These are phyloP conservation scores for Isoperla grammatica DNA, from an alignment of 2,888 invertebrate genomes.

Conservation along the genomic window DNA sequence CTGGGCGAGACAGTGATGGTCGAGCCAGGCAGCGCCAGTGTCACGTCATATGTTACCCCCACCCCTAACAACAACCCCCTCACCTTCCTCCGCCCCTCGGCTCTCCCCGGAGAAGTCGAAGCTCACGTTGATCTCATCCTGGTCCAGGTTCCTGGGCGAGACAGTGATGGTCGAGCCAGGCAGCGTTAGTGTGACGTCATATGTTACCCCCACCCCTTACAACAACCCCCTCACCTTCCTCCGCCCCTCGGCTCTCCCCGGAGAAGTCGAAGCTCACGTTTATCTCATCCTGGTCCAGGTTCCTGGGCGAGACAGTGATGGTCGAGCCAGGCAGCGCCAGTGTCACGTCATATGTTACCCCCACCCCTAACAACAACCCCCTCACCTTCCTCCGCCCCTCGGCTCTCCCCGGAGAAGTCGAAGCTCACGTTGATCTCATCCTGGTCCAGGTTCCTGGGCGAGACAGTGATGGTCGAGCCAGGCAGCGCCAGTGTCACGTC, in stretches of 20 bases:
- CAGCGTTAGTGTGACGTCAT: slow-evolving; percentile 72
- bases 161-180: slow-evolving; percentile 66
- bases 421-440: slow-evolving; percentile 70
- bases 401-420: slow-evolving; percentile 19
- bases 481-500: slow-evolving; percentile 75
- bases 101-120: slow-evolving; percentile 39
- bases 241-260: slow-evolving; percentile 5
- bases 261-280: slow-evolving; percentile 54
- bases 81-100: slow-evolving; percentile 20
- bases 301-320: slow-evolving; percentile 71
- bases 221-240: too few relatives aligned
- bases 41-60: slow-evolving; percentile 77
- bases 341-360: slow-evolving; percentile 74
- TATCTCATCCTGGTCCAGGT: slow-evolving; percentile 69
- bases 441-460: slow-evolving; percentile 69
- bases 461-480: slow-evolving; percentile 62
- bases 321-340: slow-evolving; percentile 64
- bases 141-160: slow-evolving; percentile 70
- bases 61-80: too few relatives aligned
- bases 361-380: too few relatives aligned
- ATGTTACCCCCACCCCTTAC: too few relatives aligned
- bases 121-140: slow-evolving; percentile 68
- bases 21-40: slow-evolving; percentile 63
- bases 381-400: slow-evolving; percentile 21
- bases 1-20: slow-evolving; percentile 71